These are phyloP conservation scores for Petromus typicus DNA, from an alignment of 2,113 vertebrate species.

Conservation along the genomic window DNA sequence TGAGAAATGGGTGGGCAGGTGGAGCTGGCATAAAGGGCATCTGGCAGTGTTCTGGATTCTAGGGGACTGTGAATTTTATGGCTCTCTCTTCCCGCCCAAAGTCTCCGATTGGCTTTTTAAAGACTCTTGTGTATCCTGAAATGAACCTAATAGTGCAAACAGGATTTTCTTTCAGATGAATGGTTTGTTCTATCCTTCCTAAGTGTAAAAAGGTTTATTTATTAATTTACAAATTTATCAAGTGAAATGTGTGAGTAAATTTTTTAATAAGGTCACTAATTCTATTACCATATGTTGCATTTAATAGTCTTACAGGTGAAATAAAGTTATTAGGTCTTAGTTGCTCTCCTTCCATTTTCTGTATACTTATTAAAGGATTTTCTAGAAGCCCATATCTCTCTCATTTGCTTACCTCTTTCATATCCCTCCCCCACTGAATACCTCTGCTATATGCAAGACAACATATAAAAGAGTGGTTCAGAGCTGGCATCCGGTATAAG, in stretches of 20 bases:
- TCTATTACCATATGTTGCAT: conserved; percentile 64
- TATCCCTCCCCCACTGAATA: neutral
- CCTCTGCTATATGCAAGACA: conserved; percentile 29
- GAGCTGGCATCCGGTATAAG: neutral
- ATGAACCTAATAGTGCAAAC: neutral
- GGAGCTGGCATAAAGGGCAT: neutral
- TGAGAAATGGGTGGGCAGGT: neutral
- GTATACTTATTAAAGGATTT: conserved; percentile 52
- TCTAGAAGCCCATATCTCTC: conserved; percentile 34
- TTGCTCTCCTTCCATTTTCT: conserved; percentile 64
- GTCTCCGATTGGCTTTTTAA: conserved; percentile 27
- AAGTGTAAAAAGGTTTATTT: conserved; percentile 73
- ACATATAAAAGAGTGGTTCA: neutral
- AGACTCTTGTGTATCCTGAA: neutral
- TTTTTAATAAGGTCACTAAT: conserved; percentile 79
- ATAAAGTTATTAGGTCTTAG: conserved; percentile 69
- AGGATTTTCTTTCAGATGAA: conserved; percentile 59
- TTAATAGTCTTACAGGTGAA: conserved; percentile 75
- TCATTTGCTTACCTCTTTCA: neutral
- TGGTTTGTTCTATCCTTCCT: conserved; percentile 60
- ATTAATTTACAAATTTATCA: conserved; percentile 78
- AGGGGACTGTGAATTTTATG: neutral
- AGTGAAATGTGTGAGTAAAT: conserved; percentile 73
- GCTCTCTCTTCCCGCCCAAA: neutral
- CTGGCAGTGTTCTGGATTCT: neutral